Evolutionary conservation across 2,888 invertebrate genomes (phyloP), one percentile per base, ranked within the genome.

Genomic region (Temnothorax unifasciatus): DNA sequence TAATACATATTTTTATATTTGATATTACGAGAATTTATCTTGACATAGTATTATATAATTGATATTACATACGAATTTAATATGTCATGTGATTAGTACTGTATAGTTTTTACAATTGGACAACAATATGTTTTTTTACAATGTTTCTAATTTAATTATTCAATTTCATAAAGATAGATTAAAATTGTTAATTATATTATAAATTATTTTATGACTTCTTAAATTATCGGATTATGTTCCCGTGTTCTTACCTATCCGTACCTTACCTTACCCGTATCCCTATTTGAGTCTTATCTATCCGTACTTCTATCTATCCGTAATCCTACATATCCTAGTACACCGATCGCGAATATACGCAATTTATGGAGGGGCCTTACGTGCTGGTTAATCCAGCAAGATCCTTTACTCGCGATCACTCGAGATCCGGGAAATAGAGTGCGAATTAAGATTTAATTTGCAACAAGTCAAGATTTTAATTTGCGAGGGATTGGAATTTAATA

Each of bases 401-500:
- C 44, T 66, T 44, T 44, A 44, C 44, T 25, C 25, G 25, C 44
- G 18, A 66, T 66, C 21, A 11, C 9, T 47, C 47, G 66, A 25
- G 25, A 68, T 29, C 29, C 29, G 0, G 47, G 18, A 29, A 47
- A 68, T 47, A 5, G 3, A 18, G 47, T 47, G 47, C 29, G 29
- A 68, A 68, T 68, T 29, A 15, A 4, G 3, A 13, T 68, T 68
- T 68, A 29, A 68, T 68, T 66, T 47, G 66, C 66, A 41, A 66
- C 9, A 18, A 8, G 64, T 41, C 0, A 9, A 47, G 44, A 68
- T 68, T 68, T 68, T 68, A 68, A 47, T 47, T 68, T 47, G 47
- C 18, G 18, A 68, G 29, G 47, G 66, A 68, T 47, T 68, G 47
- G 47, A 68, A 68, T 47, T 66, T 44, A 66, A 66, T 66, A 15